Evolutionary conservation across 2,113 vertebrate species (phyloP).

Genomic region (Phodopus roborovskii): DNA sequence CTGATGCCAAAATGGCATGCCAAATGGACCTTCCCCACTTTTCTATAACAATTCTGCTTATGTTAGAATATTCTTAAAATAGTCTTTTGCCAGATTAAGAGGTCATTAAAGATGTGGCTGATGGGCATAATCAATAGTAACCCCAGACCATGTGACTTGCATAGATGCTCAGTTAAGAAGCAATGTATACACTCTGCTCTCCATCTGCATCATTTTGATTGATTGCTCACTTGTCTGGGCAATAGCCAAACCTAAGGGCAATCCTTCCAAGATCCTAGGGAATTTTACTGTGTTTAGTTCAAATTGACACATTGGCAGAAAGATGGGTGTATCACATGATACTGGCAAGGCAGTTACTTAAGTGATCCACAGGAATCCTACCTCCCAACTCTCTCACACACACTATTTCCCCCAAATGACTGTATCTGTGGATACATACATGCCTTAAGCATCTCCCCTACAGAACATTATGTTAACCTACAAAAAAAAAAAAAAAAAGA

Average conservation of each 20-base stretch:
- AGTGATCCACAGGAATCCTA: not conserved
- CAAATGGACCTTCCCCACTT: not conserved
- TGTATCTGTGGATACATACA: not conserved
- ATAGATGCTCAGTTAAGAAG: not conserved
- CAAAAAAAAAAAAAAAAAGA: no score
- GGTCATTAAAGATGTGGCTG: slow-evolving; percentile 46
- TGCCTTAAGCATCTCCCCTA: no score
- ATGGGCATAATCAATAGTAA: slow-evolving; percentile 38
- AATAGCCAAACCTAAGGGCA: not conserved
- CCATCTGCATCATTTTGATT: not conserved
- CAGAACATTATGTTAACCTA: slow-evolving; percentile 58
- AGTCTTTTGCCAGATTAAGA: slow-evolving; percentile 51
- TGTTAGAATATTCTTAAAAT: slow-evolving; percentile 54
- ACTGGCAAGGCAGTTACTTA: not conserved
- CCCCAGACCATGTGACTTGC: not conserved
- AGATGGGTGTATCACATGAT: not conserved
- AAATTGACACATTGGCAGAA: not conserved
- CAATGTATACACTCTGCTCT: not conserved
- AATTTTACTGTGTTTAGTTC: not conserved
- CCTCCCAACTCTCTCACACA: not conserved
- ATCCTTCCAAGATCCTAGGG: not conserved
- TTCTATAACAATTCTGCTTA: slow-evolving; percentile 42
- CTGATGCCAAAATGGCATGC: no score
- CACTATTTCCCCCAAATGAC: not conserved
- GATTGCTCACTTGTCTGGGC: not conserved